These are phyloP conservation scores for Coccyzus lansbergi DNA, from an alignment of 2,797 vertebrate genomes.

Conservation along the genomic window DNA sequence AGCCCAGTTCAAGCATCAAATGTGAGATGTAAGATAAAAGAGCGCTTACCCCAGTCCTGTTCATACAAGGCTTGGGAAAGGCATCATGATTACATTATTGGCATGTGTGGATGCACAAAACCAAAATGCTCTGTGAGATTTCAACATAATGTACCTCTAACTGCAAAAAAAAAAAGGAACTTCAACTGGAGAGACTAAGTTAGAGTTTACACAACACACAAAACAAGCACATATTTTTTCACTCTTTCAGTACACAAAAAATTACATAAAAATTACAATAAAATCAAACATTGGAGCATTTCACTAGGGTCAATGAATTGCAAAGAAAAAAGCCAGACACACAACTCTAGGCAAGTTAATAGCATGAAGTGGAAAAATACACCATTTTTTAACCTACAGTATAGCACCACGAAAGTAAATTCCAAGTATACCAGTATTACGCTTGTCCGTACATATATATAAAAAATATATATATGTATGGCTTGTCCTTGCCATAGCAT, in stretches of 20 bases:
- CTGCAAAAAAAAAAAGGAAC: constrained; percentile 52
- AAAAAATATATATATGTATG: too few relatives aligned
- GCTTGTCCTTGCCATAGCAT: neutral
- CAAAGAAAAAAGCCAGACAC: neutral
- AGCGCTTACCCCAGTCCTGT: constrained; percentile 85
- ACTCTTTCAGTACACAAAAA: neutral
- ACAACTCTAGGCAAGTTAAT: neutral
- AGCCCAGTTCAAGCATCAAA: constrained; percentile 66
- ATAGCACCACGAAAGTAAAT: neutral
- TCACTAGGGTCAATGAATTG: neutral
- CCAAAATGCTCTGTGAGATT: constrained; percentile 81
- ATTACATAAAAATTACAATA: neutral
- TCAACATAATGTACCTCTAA: constrained; percentile 57
- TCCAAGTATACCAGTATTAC: neutral
- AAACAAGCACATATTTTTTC: neutral
- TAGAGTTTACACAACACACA: neutral
- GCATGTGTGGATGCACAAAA: constrained; percentile 84
- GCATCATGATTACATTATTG: constrained; percentile 84
- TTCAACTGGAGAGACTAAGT: constrained; percentile 12
- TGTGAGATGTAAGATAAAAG: constrained; percentile 66
- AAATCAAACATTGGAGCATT: neutral
- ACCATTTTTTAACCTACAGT: neutral
- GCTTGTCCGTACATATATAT: neutral
- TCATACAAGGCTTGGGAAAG: too few relatives aligned
- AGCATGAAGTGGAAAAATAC: neutral